A percentile compares a stretch with the other conserved stretches of the same genome.
Evolutionary conservation across 2,888 invertebrate genomes (phyloP).

Genomic region (Rhamphomyia laevipes): DNA sequence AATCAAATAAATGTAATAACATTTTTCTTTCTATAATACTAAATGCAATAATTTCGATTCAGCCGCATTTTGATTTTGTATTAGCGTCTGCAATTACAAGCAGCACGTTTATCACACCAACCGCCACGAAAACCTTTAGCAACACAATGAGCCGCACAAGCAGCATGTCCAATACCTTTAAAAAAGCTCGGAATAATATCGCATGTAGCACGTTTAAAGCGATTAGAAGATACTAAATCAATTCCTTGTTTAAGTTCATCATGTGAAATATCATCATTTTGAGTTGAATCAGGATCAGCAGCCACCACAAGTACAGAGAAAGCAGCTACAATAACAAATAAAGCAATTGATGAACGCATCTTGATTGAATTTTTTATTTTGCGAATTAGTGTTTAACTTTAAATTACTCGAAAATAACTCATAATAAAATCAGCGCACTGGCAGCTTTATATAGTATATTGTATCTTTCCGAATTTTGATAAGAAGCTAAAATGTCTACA

Average conservation of each 20-base stretch:
- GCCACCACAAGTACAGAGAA: no score
- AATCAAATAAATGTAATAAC: no score
- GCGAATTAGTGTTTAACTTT: no score
- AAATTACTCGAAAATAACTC: neutral
- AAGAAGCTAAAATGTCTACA: no score
- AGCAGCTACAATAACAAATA: neutral
- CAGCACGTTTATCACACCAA: conserved; percentile 29
- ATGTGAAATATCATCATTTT: neutral
- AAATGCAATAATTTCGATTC: no score
- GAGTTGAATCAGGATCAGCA: no score
- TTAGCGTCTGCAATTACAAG: conserved; percentile 33
- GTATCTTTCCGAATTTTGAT: no score
- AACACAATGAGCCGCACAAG: conserved; percentile 38
- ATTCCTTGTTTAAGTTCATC: neutral
- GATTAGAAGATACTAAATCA: no score
- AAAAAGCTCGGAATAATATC: conserved; percentile 29
- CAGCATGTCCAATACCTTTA: conserved; percentile 28
- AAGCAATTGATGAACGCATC: neutral
- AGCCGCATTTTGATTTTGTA: no score
- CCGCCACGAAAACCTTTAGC: conserved; percentile 29
- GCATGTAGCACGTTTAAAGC: conserved; percentile 35
- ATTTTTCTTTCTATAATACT: no score
- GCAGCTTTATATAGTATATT: no score
- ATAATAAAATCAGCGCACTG: neutral
- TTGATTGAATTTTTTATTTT: neutral